These are phyloP conservation scores for Choristoneura fumiferana DNA, from an alignment of 1,140 invertebrate genomes.

Conservation along the genomic window DNA sequence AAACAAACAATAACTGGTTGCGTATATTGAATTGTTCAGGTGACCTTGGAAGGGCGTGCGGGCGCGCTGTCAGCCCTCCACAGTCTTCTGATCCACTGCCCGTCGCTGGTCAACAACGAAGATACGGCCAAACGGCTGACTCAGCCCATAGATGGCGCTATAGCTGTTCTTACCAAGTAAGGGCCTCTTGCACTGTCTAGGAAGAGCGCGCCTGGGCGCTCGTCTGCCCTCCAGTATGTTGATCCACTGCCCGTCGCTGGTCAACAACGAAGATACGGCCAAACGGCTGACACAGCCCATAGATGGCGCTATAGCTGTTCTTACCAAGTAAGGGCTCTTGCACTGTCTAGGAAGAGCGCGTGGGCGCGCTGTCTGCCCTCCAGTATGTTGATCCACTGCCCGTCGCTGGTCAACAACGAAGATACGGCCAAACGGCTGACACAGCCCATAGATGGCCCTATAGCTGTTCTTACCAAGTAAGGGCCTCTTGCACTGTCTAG, in stretches of 20 bases:
- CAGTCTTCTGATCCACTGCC: slow-evolving; percentile 94
- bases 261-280: slow-evolving; percentile 94
- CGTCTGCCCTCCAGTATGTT: slow-evolving; percentile 97
- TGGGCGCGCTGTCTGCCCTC: slow-evolving; percentile 97
- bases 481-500: too few relatives aligned
- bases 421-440: slow-evolving; percentile 91
- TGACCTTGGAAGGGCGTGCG: slow-evolving; percentile 96
- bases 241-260: slow-evolving; percentile 92
- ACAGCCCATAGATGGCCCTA: slow-evolving; percentile 93
- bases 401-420: slow-evolving; percentile 94
- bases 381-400: slow-evolving; percentile 95
- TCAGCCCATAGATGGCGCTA: slow-evolving; percentile 93
- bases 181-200: too few relatives aligned
- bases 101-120: slow-evolving; percentile 94
- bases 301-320: slow-evolving; percentile 95
- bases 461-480: slow-evolving; percentile 96
- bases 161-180: slow-evolving; percentile 96
- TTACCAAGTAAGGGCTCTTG: slow-evolving; percentile 95
- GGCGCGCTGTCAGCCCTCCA: slow-evolving; percentile 97
- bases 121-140: slow-evolving; percentile 91
- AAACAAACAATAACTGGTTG: too few relatives aligned
- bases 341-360: slow-evolving; percentile 95
- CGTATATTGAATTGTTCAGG: slow-evolving; percentile 54
- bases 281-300: slow-evolving; percentile 92
- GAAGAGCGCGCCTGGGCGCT: slow-evolving; percentile 97